Base-by-base conservation (phyloP, 2,888 invertebrate genomes). In the Baronia brevicornis region DNA sequence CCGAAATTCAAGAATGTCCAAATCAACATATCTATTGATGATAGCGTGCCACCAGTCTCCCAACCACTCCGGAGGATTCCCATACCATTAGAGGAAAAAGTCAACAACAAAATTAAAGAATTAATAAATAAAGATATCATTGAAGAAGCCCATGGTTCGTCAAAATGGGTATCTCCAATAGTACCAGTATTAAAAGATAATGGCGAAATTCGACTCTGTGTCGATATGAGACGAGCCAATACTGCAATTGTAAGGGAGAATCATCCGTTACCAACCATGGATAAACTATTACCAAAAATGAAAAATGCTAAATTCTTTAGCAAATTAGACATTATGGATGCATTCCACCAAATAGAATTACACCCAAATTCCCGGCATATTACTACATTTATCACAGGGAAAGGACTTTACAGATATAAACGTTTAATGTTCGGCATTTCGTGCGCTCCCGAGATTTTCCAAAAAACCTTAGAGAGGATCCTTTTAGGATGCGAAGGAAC, bases 341-440 rank as follows among this genome's bases (percentile, higher is more conserved):
- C 60, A 1, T 69, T 61, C 36, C 65, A 70, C 39, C 67, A 71
- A 34, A 32, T 71, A 2, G 57, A 60, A 38, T 37, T 71, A 7
- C 32, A 50, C n/a, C 39, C 44, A 17, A 41, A 52, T 8, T 62
- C 57, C 1, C 41, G 60, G 31, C 35, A 42, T n/a, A 55, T 69
- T 3, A 69, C 69, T 15, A 67, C 64, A 2, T 73, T 72, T 36
- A 54, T 58, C 3, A 24, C 23, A 1, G 8, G n/a, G 2, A 44
- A 43, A 18, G 68, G 67, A 0, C 26, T 72, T 5, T 66, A 37
- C 33, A 37, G 60, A 13, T 78, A 64, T 36, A 73, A 69, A 41
- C 23, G 68, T 6, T 15, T 69, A 4, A 61, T 62, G 57, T 70
- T 69, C 36, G 67, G 66, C 0, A 57, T 75, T 5, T 49, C 47